Conservation (phyloP, 2,888 invertebrate genomes). For the Lasioglossum morio region DNA sequence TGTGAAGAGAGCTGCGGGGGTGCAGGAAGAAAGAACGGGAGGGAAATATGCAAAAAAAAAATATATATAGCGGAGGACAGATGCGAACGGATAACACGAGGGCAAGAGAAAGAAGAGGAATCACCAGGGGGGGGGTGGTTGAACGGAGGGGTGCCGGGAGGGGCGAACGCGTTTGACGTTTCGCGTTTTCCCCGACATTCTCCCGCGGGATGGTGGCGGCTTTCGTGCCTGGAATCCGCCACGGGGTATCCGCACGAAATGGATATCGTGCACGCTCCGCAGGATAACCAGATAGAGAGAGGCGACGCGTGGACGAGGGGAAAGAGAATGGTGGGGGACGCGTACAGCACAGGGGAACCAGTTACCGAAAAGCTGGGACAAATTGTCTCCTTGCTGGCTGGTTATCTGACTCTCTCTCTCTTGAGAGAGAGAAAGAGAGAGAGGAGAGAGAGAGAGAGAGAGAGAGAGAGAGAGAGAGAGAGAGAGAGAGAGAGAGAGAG, state of each 20-base stretch:
- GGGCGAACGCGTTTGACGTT: slow-evolving; percentile 68
- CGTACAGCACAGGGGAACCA: slow-evolving; percentile 36
- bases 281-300: slow-evolving; percentile 66
- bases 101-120: slow-evolving; percentile 16
- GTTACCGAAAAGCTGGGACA: slow-evolving; percentile 70
- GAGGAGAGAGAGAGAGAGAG: too few species aligned
- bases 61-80: slow-evolving; percentile 11
- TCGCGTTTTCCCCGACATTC: slow-evolving; percentile 66
- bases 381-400: slow-evolving; percentile 65
- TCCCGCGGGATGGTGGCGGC: slow-evolving; percentile 70
- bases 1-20: neutral
- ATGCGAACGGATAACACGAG: slow-evolving; percentile 24
- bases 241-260: slow-evolving; percentile 70
- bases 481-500: neutral
- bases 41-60: slow-evolving; percentile 15
- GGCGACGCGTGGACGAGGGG: neutral
- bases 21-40: slow-evolving; percentile 23
- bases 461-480: neutral
- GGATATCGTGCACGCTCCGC: slow-evolving; percentile 73
- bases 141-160: neutral
- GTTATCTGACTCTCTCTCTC: slow-evolving; percentile 29
- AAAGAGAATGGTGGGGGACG: neutral
- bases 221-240: slow-evolving; percentile 72
- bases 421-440: neutral
- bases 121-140: neutral